Conservation (phyloP, 2,888 invertebrate species). For the Eucera pruinosa region DNA sequence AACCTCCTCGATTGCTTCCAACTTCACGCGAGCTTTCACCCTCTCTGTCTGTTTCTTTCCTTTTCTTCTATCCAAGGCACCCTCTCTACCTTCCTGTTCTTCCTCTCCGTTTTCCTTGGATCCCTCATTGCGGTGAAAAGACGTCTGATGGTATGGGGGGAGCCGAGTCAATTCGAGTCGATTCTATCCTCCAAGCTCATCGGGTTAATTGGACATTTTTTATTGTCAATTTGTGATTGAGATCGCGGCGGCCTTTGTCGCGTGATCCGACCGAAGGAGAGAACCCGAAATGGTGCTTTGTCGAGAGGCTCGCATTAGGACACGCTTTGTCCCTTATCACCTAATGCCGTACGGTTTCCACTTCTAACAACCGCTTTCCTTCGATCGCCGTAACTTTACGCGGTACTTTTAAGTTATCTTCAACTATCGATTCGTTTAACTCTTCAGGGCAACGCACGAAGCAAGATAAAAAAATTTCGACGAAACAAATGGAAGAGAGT, state of each 20-base stretch:
- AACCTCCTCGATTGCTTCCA: conserved; percentile 83
- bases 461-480: too few relatives aligned
- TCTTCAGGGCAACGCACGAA: too few relatives aligned
- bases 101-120: conserved; percentile 27
- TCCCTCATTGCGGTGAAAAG: conserved; percentile 68
- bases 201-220: conserved; percentile 83
- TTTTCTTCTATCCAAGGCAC: conserved; percentile 29
- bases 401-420: neutral
- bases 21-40: conserved; percentile 79
- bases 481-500: too few relatives aligned
- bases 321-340: conserved; percentile 79
- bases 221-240: conserved; percentile 84
- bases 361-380: conserved; percentile 54
- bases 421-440: neutral
- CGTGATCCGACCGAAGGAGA: conserved; percentile 50
- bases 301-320: conserved; percentile 75
- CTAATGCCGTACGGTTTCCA: conserved; percentile 53
- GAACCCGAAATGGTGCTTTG: conserved; percentile 76
- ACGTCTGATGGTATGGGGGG: conserved; percentile 52
- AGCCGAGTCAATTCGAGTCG: conserved; percentile 67
- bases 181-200: conserved; percentile 71
- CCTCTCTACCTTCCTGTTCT: conserved; percentile 16
- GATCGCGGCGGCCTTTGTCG: conserved; percentile 78
- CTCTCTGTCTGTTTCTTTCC: conserved; percentile 32
- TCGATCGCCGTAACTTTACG: conserved; percentile 37